These are phyloP conservation scores for Eurytoma adleriae DNA, from an alignment of 2,888 invertebrate genomes.

Conservation along the genomic window DNA sequence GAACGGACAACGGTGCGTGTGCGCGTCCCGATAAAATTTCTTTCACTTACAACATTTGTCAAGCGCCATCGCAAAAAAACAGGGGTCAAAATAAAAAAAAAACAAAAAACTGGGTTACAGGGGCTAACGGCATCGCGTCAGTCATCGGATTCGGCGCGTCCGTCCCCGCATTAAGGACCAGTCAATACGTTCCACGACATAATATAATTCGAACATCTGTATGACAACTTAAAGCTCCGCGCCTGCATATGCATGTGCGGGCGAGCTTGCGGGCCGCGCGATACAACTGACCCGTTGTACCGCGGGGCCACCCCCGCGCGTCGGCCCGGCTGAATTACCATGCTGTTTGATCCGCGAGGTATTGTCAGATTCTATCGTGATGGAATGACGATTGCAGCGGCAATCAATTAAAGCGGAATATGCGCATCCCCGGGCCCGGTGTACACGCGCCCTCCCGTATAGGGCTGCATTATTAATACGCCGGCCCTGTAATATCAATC, in stretches of 20 bases:
- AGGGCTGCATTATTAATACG: constrained; percentile 35
- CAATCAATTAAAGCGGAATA: constrained; percentile 50
- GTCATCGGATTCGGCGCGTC: neutral
- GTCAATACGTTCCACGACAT: constrained; percentile 8
- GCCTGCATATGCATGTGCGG: neutral
- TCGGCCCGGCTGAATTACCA: constrained; percentile 49
- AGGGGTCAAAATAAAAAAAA: too few relatives aligned
- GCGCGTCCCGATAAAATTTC: too few relatives aligned
- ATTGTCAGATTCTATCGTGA: constrained; percentile 47
- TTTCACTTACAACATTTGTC: too few relatives aligned
- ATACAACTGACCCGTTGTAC: constrained; percentile 49
- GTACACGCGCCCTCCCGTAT: neutral
- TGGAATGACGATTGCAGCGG: constrained; percentile 43
- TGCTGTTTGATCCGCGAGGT: constrained; percentile 42
- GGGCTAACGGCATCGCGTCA: too few relatives aligned
- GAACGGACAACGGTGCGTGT: too few relatives aligned
- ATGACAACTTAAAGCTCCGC: neutral
- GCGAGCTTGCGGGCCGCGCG: neutral
- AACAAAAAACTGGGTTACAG: too few relatives aligned
- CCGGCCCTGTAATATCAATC: neutral
- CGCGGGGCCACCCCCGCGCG: neutral
- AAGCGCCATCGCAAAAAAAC: too few relatives aligned
- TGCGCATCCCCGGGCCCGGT: constrained; percentile 1
- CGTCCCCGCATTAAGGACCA: neutral
- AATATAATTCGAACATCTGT: constrained; percentile 30